Evolutionary conservation across 1,140 invertebrate species (phyloP).

Genomic region (Homalodisca vitripennis): DNA sequence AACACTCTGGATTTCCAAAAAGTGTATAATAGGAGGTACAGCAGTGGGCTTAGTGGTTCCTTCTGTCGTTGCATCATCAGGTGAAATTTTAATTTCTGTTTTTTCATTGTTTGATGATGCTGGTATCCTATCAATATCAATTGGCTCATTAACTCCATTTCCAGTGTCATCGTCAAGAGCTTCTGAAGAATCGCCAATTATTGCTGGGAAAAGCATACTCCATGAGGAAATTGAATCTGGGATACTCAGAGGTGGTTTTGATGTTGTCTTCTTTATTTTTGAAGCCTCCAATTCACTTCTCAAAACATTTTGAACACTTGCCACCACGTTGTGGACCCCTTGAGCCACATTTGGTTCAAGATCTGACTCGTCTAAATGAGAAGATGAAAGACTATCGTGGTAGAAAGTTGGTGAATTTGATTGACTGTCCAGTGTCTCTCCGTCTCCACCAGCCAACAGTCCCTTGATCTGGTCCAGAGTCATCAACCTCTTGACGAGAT

Average conservation of each 20-base stretch:
- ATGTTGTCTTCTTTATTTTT: slow-evolving; percentile 58
- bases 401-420: slow-evolving; percentile 41
- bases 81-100: slow-evolving; percentile 11
- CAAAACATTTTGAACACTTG: slow-evolving; percentile 77
- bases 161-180: slow-evolving; percentile 6
- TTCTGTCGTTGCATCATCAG: neutral
- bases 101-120: neutral
- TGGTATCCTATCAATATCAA: neutral
- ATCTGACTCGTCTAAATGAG: slow-evolving; percentile 39
- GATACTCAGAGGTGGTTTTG: slow-evolving; percentile 56
- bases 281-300: slow-evolving; percentile 70
- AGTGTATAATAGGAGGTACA: slow-evolving; percentile 36
- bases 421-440: slow-evolving; percentile 50
- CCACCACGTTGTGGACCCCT: slow-evolving; percentile 74
- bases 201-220: slow-evolving; percentile 70
- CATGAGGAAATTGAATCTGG: slow-evolving; percentile 72
- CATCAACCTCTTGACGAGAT: slow-evolving; percentile 78
- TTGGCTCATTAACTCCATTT: slow-evolving; percentile 16
- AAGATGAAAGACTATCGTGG: slow-evolving; percentile 45
- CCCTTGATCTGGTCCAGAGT: slow-evolving; percentile 78
- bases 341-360: slow-evolving; percentile 50
- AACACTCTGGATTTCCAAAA: slow-evolving; percentile 43
- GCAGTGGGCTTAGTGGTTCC: slow-evolving; percentile 32
- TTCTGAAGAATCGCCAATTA: slow-evolving; percentile 26
- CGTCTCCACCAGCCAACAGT: slow-evolving; percentile 74